Conservation (phyloP, 1,140 invertebrate species). For the Dendrolimus punctatus region DNA sequence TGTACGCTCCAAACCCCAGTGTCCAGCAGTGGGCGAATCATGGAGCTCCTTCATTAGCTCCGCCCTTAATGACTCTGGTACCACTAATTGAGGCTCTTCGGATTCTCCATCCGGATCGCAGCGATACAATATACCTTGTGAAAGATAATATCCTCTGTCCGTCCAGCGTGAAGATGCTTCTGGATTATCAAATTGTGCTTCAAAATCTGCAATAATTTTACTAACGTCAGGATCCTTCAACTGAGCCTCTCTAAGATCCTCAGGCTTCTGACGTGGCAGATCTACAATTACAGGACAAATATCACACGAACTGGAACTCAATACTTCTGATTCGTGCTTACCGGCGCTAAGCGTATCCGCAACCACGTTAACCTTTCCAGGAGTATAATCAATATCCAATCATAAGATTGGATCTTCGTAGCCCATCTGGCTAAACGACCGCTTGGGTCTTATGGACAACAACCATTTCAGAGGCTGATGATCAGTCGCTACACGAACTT, state of each 20-base stretch:
- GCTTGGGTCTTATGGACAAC: constrained; percentile 9
- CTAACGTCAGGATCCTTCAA: no score
- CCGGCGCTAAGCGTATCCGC: no score
- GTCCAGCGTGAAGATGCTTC: constrained; percentile 7
- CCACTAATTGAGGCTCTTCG: constrained; percentile 10
- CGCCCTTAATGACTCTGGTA: no score
- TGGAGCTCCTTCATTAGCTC: constrained; percentile 18
- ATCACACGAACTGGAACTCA: no score
- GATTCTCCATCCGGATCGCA: constrained; percentile 10
- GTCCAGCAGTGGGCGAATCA: constrained; percentile 26
- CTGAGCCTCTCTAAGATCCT: no score
- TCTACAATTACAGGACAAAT: no score
- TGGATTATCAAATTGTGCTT: constrained; percentile 7
- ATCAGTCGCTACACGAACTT: background rate
- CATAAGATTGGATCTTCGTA: no score
- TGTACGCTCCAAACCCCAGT: constrained; percentile 29
- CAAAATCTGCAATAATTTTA: constrained; percentile 2
- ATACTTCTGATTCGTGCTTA: no score
- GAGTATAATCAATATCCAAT: no score
- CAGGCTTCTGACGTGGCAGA: no score
- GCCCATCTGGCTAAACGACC: no score
- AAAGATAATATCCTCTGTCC: constrained; percentile 10
- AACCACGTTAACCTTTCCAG: no score
- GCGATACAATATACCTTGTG: constrained; percentile 11
- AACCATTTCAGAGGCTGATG: background rate